These are phyloP conservation scores for Murina feae DNA, from an alignment of 2,113 vertebrate species.

Conservation along the genomic window DNA sequence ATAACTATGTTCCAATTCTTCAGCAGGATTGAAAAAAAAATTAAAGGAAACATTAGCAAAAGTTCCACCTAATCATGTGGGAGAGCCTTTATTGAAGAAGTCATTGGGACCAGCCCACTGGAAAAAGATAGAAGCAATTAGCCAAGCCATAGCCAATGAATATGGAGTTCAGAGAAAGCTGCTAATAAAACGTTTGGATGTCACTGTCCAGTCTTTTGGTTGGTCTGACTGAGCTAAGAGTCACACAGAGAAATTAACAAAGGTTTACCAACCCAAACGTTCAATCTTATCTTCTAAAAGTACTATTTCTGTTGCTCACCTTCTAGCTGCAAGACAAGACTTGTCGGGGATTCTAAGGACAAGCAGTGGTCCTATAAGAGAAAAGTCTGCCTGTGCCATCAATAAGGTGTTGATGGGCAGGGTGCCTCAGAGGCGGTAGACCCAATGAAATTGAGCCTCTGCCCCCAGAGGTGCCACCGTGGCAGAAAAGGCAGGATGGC, in stretches of 20 bases:
- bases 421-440: conserved; percentile 94
- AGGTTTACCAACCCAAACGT: conserved; percentile 94
- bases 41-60: conserved; percentile 94
- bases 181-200: conserved; percentile 96
- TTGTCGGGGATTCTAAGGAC: conserved; percentile 96
- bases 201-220: conserved; percentile 97
- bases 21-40: conserved; percentile 99
- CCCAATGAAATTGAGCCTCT: conserved; percentile 97
- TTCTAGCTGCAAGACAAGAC: conserved; percentile 93
- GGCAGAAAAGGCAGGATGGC: conserved; percentile 97
- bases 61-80: conserved; percentile 91
- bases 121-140: conserved; percentile 98
- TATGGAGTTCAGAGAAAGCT: conserved; percentile 97
- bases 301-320: conserved; percentile 88
- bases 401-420: conserved; percentile 99
- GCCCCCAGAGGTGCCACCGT: conserved; percentile 97
- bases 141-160: conserved; percentile 95
- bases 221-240: conserved; percentile 98
- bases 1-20: conserved; percentile 99
- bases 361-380: conserved; percentile 92
- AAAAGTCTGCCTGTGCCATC: conserved; percentile 96
- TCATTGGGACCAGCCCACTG: conserved; percentile 93
- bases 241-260: conserved; percentile 91
- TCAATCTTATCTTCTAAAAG: conserved; percentile 85
- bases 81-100: conserved; percentile 92